Evolutionary conservation across 53 echinoderm and acorn worm species (phyloP).

Genomic region (Mesocentrotus franciscanus): DNA sequence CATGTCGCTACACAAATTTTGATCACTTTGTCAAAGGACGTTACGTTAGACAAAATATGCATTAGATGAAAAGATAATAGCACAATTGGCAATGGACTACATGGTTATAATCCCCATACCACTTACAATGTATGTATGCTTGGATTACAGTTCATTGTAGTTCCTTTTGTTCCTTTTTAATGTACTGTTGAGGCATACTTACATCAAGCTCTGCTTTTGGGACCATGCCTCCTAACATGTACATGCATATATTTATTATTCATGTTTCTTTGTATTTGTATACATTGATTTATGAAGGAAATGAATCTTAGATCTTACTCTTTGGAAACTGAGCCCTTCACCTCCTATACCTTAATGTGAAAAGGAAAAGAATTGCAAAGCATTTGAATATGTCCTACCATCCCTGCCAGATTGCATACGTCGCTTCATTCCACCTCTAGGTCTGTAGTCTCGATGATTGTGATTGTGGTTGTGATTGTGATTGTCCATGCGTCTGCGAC

Average conservation of each 20-base stretch:
- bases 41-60: neutral
- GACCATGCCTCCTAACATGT: no score
- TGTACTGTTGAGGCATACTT: no score
- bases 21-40: neutral
- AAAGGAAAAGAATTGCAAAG: neutral
- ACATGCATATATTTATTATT: no score
- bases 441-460: constrained; percentile 61
- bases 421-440: constrained; percentile 62
- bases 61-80: neutral
- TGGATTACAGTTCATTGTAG: no score
- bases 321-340: neutral
- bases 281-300: no score
- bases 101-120: neutral
- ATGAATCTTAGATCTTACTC: no score
- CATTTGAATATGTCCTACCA: constrained; percentile 3
- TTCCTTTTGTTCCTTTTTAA: no score
- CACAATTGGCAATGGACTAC: neutral
- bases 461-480: neutral
- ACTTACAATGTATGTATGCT: no score
- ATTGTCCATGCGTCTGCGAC: constrained; percentile 68
- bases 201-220: no score
- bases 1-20: neutral
- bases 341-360: neutral
- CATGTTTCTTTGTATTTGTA: no score
- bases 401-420: constrained; percentile 52